A percentile compares a stretch with the other conserved stretches of the same genome.
phyloP scores from a whole-genome alignment of 2,797 vertebrate species.

The Hirundo rustica region DNA sequence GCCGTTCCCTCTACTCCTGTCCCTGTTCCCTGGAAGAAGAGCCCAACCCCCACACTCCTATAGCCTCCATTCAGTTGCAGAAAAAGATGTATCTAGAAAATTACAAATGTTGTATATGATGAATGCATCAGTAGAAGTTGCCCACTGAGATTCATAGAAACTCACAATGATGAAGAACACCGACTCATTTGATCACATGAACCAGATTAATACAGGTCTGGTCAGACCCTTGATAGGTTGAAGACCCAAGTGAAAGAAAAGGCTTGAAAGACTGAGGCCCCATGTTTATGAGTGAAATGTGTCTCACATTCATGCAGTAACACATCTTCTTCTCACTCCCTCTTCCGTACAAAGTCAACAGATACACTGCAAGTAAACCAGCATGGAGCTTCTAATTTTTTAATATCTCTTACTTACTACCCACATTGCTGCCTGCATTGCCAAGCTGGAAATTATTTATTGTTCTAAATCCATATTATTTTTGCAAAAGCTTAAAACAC shows the following conservation, averaged over 20 bases:
- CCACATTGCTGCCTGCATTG: neutral
- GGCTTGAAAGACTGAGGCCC: neutral
- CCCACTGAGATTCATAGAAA: neutral
- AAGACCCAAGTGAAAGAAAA: neutral
- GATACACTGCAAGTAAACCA: neutral
- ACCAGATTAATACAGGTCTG: neutral
- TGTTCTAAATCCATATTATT: neutral
- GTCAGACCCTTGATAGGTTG: neutral
- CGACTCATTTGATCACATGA: neutral
- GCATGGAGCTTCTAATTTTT: neutral
- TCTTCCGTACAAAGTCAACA: neutral
- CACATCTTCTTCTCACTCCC: neutral
- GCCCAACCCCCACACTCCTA: rapidly evolving
- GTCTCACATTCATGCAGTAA: neutral
- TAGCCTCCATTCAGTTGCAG: no score
- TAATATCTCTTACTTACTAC: neutral
- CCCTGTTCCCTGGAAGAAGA: neutral
- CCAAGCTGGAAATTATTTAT: neutral
- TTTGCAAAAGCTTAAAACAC: neutral
- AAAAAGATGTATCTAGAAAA: rapidly evolving
- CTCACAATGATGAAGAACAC: neutral
- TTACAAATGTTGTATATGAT: no score
- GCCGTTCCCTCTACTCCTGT: rapidly evolving
- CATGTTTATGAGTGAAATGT: neutral
- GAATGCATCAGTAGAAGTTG: neutral